Evolutionary conservation across 2,888 invertebrate species (phyloP), one percentile per base, ranked within the genome.

Genomic region (Andrena chrysosceles): DNA sequence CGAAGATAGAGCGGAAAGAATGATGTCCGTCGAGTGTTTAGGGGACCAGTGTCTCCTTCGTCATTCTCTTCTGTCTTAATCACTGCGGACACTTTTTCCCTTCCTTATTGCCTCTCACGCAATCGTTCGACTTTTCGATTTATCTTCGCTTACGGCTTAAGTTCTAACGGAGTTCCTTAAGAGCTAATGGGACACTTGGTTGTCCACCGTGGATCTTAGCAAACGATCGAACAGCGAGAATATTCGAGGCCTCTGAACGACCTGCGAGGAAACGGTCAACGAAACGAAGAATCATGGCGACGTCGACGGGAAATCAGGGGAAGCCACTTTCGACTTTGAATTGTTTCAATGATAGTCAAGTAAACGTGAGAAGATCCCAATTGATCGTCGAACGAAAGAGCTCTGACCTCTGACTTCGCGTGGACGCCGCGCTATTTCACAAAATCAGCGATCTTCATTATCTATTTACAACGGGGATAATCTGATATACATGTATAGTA

Each of bases 141-240:
- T 81, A 71, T 52, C 71, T 52, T 77, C 73, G 74, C 77, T 60
- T 66, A n/a, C 67, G 71, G 71, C 70, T 85, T 77, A 80, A 60
- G 26, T 70, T 70, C 84, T 85, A 85, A 62, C 75, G 77, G 71
- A 75, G 64, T 72, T 52, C 66, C 70, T 85, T 81, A 82, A 60
- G 52, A 31, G 49, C 74, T 77, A 84, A 75, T 59, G 66, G 74
- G 77, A 62, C 42, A 42, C 66, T 23, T 79, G 48, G n/a, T 26
- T 35, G 76, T 78, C 85, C 81, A 72, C 48, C 73, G 73, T 76
- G 84, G 80, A 82, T 87, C 84, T 84, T 82, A 84, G 78, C 76
- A 74, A 82, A 81, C 81, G 86, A 87, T 86, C 86, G 86, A 86
- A 86, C 86, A 83, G 81, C 81, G 82, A 86, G 86, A 83, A 86